Evolutionary conservation across 2,113 vertebrate genomes (phyloP), one percentile per base, ranked within the genome.

Genomic region (Empidonax alnorum): DNA sequence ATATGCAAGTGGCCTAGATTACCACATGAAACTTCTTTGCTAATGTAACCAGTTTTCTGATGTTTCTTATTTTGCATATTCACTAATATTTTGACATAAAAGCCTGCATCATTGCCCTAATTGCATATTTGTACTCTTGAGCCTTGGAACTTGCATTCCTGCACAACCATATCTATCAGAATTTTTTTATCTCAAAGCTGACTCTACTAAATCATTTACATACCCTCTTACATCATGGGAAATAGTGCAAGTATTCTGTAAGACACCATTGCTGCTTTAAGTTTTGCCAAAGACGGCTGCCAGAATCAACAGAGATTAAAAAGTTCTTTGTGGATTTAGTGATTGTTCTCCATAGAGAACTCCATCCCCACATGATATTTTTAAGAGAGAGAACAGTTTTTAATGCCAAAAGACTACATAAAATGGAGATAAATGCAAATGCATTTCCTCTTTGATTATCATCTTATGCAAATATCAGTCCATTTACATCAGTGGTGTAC

Each of bases 281-380:
- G 15, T 80, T 84, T 76, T 83, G 90, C 81, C 82, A 85, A 77
- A 66, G 46, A 62, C 67, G 66, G 50, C 79, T 94, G 90, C 88
- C 90, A 97, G 79, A 37, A 93, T 90, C 90, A 92, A 93, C 82
- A 66, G 50, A 94, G 68, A 84, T 77, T 69, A 77, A 58, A 66
- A 90, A 74, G 55, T 50, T 74, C 63, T 84, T 71, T 93, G 80
- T 88, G 72, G 47, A 78, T 85, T 91, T 93, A 55, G 41, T 84
- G 77, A 91, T 90, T 74, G 47, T 35, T 96, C 42, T 90, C 59
- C 23, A 56, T 22, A 58, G n/a, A 95, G 74, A 87, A 66, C n/a
- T 83, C 31, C 31, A 71, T 80, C 55, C 53, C 42, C 55, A 74
- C 23, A 53, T 30, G 39, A 62, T 50, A 47, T 73, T 75, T 94